phyloP scores from a whole-genome alignment of 2,797 vertebrate species.

The Masticophis lateralis region DNA sequence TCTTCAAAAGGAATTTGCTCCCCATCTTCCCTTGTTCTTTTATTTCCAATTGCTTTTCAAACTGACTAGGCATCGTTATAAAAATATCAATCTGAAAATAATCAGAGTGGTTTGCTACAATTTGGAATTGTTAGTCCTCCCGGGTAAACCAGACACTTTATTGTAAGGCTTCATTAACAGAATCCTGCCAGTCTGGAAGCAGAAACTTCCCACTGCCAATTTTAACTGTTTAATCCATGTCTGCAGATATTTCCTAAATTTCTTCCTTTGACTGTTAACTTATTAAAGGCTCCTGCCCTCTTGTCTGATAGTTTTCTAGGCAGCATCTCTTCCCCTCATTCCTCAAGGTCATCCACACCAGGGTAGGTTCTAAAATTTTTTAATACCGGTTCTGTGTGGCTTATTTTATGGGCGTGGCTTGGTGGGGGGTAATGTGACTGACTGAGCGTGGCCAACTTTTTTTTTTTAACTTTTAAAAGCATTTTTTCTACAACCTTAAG shows the following conservation, averaged over 20 bases:
- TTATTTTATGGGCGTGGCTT: too few species aligned
- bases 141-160: neutral
- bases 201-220: neutral
- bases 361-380: too few species aligned
- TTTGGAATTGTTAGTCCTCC: neutral
- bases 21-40: neutral
- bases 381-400: too few species aligned
- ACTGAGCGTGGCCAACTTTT: too few species aligned
- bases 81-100: neutral
- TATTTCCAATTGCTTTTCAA: neutral
- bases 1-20: neutral
- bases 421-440: too few species aligned
- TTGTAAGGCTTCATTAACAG: neutral
- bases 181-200: neutral
- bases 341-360: neutral
- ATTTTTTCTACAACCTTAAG: too few species aligned
- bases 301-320: neutral
- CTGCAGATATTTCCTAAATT: neutral
- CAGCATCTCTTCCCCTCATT: neutral
- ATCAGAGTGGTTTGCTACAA: conserved; percentile 2
- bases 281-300: too few species aligned
- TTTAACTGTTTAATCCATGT: neutral
- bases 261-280: neutral
- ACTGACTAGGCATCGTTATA: neutral
- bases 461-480: too few species aligned